A percentile compares a stretch with the other conserved stretches of the same genome.
Evolutionary conservation across 2,797 vertebrate genomes (phyloP).

Genomic region (Sphenopsis melanotis): DNA sequence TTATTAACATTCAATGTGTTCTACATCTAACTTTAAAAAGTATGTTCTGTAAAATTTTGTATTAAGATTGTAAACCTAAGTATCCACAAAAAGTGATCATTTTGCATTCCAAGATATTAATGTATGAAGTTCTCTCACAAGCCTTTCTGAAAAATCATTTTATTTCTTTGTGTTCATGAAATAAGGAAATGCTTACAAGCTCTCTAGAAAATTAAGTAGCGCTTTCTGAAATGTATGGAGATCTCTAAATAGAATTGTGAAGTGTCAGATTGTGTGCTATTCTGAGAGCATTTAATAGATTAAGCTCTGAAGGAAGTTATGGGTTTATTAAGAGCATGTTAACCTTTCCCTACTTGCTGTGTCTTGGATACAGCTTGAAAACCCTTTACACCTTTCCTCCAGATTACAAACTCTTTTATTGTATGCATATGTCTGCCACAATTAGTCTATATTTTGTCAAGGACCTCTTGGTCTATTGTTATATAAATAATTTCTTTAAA

Average conservation of each 20-base stretch:
- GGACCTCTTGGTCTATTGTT: neutral
- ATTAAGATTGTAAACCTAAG: neutral
- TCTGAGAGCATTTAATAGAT: neutral
- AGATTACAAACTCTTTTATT: neutral
- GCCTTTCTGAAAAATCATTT: neutral
- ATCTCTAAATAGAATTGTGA: neutral
- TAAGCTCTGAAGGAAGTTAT: neutral
- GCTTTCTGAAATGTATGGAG: neutral
- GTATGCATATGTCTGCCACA: neutral
- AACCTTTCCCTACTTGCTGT: neutral
- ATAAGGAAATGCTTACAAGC: neutral
- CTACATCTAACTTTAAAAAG: neutral
- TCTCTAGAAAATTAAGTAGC: neutral
- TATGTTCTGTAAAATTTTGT: neutral
- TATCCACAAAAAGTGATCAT: neutral
- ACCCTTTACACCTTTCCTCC: neutral
- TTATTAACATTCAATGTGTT: neutral
- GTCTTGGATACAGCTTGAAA: neutral
- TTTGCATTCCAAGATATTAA: neutral
- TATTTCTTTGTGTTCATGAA: neutral
- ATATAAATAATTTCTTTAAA: slow-evolving; percentile 1
- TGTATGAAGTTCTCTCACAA: neutral
- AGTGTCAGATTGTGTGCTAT: neutral
- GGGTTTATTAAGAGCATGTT: neutral
- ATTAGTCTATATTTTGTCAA: neutral